A percentile compares a stretch with the other conserved stretches of the same genome.
Evolutionary conservation across 2,113 vertebrate species (phyloP).

Genomic region (Hipposideros armiger): DNA sequence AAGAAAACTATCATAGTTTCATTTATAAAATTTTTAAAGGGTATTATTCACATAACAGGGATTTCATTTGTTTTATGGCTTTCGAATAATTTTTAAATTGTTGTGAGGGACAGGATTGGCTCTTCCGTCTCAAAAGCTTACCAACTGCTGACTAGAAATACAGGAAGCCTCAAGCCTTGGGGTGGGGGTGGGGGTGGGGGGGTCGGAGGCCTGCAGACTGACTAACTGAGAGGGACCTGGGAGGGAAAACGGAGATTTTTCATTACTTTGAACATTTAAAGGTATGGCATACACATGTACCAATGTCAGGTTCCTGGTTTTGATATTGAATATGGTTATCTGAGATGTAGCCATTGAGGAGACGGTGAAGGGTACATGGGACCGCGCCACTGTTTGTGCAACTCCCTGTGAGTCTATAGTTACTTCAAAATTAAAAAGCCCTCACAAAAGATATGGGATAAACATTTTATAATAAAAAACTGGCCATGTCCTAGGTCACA

Average conservation of each 20-base stretch:
- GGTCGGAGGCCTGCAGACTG: neutral
- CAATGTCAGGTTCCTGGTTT: fast-evolving
- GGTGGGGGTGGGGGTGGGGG: too few relatives aligned
- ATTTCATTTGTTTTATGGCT: too few relatives aligned
- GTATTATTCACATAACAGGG: too few relatives aligned
- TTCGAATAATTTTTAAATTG: too few relatives aligned
- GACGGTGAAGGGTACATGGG: fast-evolving
- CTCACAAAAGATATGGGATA: neutral
- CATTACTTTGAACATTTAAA: fast-evolving
- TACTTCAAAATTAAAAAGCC: neutral
- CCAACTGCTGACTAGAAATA: too few relatives aligned
- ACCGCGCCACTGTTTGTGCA: neutral
- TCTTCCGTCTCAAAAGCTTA: too few relatives aligned
- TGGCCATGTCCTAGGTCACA: neutral
- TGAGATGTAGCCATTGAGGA: neutral
- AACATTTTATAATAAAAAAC: neutral
- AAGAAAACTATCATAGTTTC: too few relatives aligned
- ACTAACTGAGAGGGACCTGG: neutral
- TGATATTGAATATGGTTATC: fast-evolving
- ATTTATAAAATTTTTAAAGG: too few relatives aligned
- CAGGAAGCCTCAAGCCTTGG: neutral
- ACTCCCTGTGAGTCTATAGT: neutral
- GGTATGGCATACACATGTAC: fast-evolving
- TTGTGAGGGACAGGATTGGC: too few relatives aligned
- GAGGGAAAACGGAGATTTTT: neutral